Percentiles rank a stretch among this genome's conserved stretches.
Conservation (phyloP, 2,113 vertebrate species). For the Amia ocellicauda region DNA sequence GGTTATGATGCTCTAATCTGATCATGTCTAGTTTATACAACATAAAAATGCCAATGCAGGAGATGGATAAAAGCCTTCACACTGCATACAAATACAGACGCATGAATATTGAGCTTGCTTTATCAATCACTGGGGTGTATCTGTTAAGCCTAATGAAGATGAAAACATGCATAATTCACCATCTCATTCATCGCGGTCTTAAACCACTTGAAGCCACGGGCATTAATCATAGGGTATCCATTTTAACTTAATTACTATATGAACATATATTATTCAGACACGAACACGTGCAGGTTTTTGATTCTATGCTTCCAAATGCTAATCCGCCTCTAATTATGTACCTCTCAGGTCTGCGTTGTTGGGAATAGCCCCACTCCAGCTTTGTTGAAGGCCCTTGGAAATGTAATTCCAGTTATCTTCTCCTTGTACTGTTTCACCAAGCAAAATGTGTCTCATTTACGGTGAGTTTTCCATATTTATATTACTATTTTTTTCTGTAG, state of each 20-base stretch:
- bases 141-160: too few species aligned
- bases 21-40: too few species aligned
- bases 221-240: neutral
- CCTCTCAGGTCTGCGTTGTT: constrained; percentile 79
- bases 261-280: neutral
- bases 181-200: too few species aligned
- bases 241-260: neutral
- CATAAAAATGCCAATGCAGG: too few species aligned
- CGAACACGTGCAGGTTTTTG: neutral
- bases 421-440: constrained; percentile 84
- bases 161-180: too few species aligned
- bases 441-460: constrained; percentile 81
- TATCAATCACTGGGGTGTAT: too few species aligned
- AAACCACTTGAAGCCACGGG: too few species aligned
- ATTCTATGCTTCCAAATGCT: too few species aligned
- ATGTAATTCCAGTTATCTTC: constrained; percentile 76
- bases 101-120: too few species aligned
- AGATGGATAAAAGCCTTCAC: too few species aligned
- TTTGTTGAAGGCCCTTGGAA: constrained; percentile 66
- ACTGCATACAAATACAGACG: too few species aligned
- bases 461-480: constrained; percentile 57
- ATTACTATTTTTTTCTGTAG: neutral
- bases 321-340: constrained; percentile 20
- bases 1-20: too few species aligned
- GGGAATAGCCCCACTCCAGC: constrained; percentile 69